A percentile compares a stretch with the other conserved stretches of the same genome.
Conservation (phyloP, 1,140 invertebrate species). For the Triops cancriformis region DNA sequence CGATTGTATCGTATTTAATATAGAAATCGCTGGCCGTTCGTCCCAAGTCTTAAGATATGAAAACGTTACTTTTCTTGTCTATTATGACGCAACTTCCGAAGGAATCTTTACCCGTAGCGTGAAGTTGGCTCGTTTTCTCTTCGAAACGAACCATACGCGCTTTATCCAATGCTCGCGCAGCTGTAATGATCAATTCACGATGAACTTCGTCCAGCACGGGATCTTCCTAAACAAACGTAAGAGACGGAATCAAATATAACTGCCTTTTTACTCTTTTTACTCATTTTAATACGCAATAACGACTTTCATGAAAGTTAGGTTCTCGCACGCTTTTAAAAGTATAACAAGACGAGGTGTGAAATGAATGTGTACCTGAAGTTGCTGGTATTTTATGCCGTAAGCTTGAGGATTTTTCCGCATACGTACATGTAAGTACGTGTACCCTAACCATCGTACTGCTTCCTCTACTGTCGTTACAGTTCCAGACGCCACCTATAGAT, state of each 20-base stretch:
- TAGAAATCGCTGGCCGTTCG: constrained; percentile 96
- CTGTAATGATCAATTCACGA: constrained; percentile 62
- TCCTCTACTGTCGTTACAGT: constrained; percentile 92
- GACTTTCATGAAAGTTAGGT: no score
- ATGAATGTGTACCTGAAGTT: constrained; percentile 45
- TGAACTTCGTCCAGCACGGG: constrained; percentile 62
- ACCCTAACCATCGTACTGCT: constrained; percentile 94
- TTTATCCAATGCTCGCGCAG: constrained; percentile 79
- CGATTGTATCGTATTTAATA: constrained; percentile 93
- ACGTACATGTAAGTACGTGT: constrained; percentile 91
- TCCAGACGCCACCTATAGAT: constrained; percentile 69
- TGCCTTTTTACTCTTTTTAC: no score
- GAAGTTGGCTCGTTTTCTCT: constrained; percentile 68
- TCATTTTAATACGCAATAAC: no score
- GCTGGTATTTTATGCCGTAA: constrained; percentile 70
- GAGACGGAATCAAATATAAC: constrained; percentile 20
- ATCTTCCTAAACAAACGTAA: constrained; percentile 52
- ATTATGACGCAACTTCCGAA: constrained; percentile 39
- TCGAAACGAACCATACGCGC: constrained; percentile 91
- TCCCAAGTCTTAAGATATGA: constrained; percentile 62
- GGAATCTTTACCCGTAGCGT: constrained; percentile 48
- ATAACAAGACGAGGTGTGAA: background rate
- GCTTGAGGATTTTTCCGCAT: constrained; percentile 87
- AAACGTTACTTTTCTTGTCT: background rate
- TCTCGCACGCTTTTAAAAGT: no score